Base-by-base conservation (phyloP, 2,797 vertebrate genomes). In the Euthynnus affinis region DNA sequence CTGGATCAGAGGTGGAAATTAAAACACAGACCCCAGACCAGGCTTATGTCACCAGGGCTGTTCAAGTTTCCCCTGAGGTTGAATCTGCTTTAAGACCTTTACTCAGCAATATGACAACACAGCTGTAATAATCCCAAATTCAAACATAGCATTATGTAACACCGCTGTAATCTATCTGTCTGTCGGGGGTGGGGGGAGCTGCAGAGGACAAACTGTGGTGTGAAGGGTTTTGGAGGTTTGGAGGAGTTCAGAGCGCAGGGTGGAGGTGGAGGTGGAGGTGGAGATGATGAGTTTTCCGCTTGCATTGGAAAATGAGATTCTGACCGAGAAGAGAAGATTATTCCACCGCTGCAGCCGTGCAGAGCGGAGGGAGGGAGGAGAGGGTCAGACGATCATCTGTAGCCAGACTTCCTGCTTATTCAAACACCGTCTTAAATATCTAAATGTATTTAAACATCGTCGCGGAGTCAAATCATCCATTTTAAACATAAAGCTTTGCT, bases 241-340 rank as follows among this genome's bases (percentile, higher is more conserved):
- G n/a, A n/a, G n/a, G n/a, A n/a, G n/a, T n/a, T n/a, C n/a, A n/a
- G n/a, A n/a, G n/a, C n/a, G n/a, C n/a, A n/a, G 65, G 69, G 23
- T 56, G 53, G 53, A 71, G 71, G 18, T 61, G 52, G 63, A 69
- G 69, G 23, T 56, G 53, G 53, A 71, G 71, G 18, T 61, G 52
- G 63, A 51, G 53, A 44, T 81, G 80, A 67, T 66, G 61, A 66
- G 52, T 53, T 73, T 79, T 70, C 68, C 56, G 64, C 60, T 22
- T 42, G 67, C 22, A 57, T 9, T 14, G 25, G 53, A 73, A 85
- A 85, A 86, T 44, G 15, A 44, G 83, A 82, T 76, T 74, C 68
- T 52, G 58, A 29, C 57, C 22, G 67, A 72, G 79, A 53, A 53
- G 73, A 73, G 34, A 32, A n/a, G 68, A 73, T 80, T 58, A 76